Conservation (phyloP, 2,113 vertebrate species). For the Proteles cristata region DNA sequence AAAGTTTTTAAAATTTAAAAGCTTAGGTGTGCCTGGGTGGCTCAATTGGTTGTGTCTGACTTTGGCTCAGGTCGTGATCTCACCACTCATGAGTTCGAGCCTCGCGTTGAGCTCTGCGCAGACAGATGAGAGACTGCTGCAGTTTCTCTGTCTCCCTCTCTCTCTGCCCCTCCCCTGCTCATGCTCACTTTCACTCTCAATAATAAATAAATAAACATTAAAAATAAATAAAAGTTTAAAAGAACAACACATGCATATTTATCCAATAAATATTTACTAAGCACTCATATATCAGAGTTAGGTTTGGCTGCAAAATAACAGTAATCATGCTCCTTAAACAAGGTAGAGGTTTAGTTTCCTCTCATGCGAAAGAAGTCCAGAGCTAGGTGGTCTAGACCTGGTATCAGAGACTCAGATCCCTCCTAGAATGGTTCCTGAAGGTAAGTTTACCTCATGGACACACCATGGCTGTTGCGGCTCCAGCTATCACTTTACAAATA, state of each 20-base stretch:
- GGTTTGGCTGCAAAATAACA: neutral
- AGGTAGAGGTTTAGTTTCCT: neutral
- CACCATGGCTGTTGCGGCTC: neutral
- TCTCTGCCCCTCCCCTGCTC: too few species aligned
- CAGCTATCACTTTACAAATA: neutral
- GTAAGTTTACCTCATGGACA: neutral
- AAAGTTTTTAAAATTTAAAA: neutral
- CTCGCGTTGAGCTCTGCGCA: too few species aligned
- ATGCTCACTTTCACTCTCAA: too few species aligned
- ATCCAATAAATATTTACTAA: conserved; percentile 8
- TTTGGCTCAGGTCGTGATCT: too few species aligned
- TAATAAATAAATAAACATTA: too few species aligned
- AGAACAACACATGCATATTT: neutral
- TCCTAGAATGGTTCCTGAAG: neutral
- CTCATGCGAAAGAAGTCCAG: neutral
- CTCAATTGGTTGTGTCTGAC: too few species aligned
- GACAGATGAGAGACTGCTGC: too few species aligned
- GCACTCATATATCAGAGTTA: neutral
- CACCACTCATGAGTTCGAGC: too few species aligned
- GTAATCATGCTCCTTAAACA: neutral
- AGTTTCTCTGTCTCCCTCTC: too few species aligned
- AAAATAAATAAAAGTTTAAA: neutral
- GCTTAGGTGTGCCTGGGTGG: too few species aligned
- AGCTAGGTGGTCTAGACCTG: neutral
- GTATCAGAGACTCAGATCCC: neutral